Evolutionary conservation across 1,140 invertebrate genomes (phyloP).

Genomic region (Sarcophaga peregrina): DNA sequence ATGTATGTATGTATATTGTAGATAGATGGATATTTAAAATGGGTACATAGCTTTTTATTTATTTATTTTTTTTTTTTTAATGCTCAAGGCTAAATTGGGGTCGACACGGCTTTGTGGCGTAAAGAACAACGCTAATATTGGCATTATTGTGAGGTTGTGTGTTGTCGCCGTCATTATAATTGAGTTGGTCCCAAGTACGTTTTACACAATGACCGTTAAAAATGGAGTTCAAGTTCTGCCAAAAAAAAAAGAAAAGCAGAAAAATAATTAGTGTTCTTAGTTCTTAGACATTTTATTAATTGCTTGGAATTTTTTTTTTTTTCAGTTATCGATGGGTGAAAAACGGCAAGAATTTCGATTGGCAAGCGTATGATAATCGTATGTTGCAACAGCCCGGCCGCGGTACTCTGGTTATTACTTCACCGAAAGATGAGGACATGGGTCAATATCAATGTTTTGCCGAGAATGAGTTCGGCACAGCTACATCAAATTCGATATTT

Average conservation of each 20-base stretch:
- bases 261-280: too few species aligned
- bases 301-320: conserved; percentile 43
- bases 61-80: conserved; percentile 25
- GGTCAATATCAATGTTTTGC: conserved; percentile 98
- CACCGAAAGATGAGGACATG: conserved; percentile 90
- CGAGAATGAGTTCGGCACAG: conserved; percentile 92
- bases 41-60: not conserved
- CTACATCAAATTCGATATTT: conserved; percentile 94
- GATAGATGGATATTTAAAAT: too few species aligned
- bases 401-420: conserved; percentile 90
- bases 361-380: conserved; percentile 90
- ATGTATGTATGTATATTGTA: not conserved
- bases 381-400: conserved; percentile 92
- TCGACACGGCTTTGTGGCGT: not conserved
- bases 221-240: not conserved
- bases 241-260: not conserved
- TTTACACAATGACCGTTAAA: conserved; percentile 7
- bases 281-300: too few species aligned
- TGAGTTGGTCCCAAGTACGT: not conserved
- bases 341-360: conserved; percentile 92
- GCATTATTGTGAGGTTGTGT: not conserved
- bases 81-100: conserved; percentile 42
- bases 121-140: not conserved
- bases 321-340: conserved; percentile 94
- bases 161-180: not conserved